Percentiles rank a stretch among this genome's conserved stretches.
Conservation (phyloP, 2,113 vertebrate species). For the Anhinga rufa region DNA sequence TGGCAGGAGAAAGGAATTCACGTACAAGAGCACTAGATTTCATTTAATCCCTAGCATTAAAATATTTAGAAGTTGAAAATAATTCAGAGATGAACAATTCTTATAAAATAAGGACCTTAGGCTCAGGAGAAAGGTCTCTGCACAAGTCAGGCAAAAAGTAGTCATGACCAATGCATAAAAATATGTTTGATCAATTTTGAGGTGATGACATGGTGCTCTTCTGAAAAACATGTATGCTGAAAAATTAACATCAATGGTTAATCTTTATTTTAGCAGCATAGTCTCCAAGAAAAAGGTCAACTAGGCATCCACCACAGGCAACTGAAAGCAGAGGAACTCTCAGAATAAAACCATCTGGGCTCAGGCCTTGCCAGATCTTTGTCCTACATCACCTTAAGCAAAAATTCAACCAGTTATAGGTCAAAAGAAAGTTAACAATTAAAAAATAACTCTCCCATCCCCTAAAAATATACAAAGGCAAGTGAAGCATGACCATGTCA, state of each 20-base stretch:
- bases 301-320: neutral
- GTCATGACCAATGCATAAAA: neutral
- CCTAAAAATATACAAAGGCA: neutral
- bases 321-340: neutral
- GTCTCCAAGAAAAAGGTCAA: neutral
- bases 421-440: neutral
- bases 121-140: neutral
- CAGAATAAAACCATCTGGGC: neutral
- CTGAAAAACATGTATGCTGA: neutral
- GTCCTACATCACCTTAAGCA: neutral
- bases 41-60: neutral
- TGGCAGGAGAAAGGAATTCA: neutral
- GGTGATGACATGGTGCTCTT: neutral
- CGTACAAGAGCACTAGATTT: neutral
- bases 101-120: neutral
- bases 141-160: neutral
- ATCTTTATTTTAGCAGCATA: neutral
- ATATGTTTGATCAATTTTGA: neutral
- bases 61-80: neutral
- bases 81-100: neutral
- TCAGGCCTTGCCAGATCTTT: neutral
- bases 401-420: neutral
- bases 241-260: neutral
- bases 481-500: neutral
- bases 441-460: neutral